A percentile compares a stretch with the other conserved stretches of the same genome.
Evolutionary conservation across 1,140 invertebrate species (phyloP).

Genomic region (Drosophila albomicans): DNA sequence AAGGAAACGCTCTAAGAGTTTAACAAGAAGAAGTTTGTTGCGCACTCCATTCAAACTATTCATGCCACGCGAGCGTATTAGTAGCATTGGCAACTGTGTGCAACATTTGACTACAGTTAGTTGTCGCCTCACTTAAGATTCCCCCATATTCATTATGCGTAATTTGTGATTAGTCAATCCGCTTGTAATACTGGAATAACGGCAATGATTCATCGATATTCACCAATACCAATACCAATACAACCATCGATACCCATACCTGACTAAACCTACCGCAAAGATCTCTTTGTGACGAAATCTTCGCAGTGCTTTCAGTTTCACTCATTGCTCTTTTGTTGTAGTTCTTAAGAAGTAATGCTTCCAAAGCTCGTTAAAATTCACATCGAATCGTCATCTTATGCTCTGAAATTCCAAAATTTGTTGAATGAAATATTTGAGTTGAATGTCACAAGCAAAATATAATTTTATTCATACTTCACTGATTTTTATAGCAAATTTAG

Average conservation of each 20-base stretch:
- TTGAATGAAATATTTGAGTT: background rate
- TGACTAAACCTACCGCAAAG: constrained; percentile 25
- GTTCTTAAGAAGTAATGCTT: constrained; percentile 8
- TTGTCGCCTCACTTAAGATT: constrained; percentile 1
- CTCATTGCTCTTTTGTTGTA: background rate
- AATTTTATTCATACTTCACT: no score
- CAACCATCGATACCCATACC: background rate
- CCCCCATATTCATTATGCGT: constrained; percentile 34
- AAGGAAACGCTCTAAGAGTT: background rate
- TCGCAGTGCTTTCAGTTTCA: constrained; percentile 3
- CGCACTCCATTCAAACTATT: constrained; percentile 40
- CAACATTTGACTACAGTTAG: constrained; percentile 23
- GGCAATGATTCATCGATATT: constrained; percentile 38
- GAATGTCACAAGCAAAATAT: no score
- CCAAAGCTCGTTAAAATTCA: background rate
- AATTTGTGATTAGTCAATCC: constrained; percentile 42
- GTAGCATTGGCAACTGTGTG: constrained; percentile 13
- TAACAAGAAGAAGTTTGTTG: constrained; percentile 23
- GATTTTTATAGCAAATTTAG: no score
- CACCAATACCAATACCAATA: constrained; percentile 4
- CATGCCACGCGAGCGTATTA: constrained; percentile 20
- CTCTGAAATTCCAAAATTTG: background rate
- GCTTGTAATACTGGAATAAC: constrained; percentile 27
- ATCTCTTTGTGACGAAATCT: constrained; percentile 50
- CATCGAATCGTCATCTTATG: background rate